Evolutionary conservation across 2,888 invertebrate genomes (phyloP).

Genomic region (Coremacera marginata): DNA sequence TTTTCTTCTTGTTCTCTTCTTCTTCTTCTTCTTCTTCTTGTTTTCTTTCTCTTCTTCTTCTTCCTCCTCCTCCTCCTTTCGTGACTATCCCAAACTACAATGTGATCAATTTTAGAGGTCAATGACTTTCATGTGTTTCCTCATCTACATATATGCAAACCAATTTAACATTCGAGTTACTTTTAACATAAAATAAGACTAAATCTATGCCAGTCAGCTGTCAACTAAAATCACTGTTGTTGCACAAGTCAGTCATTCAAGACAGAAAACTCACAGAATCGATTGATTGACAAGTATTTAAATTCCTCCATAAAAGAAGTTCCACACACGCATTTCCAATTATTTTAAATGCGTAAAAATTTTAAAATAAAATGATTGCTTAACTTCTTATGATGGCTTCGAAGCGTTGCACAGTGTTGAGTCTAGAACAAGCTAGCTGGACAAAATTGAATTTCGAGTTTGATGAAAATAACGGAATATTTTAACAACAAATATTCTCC

Average conservation of each 20-base stretch:
- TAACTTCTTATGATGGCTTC: neutral
- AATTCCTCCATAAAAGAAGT: slow-evolving; percentile 51
- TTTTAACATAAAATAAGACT: neutral
- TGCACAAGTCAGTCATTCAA: slow-evolving; percentile 48
- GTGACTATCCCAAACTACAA: too few species aligned
- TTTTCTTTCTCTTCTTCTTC: too few species aligned
- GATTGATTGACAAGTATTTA: slow-evolving; percentile 55
- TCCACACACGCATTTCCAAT: slow-evolving; percentile 57
- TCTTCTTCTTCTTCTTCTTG: too few species aligned
- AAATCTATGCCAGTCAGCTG: slow-evolving; percentile 53
- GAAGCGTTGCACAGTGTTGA: too few species aligned
- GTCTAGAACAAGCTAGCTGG: too few species aligned
- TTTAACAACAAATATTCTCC: too few species aligned
- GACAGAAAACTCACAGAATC: slow-evolving; percentile 50
- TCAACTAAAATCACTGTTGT: slow-evolving; percentile 52
- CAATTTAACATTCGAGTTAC: neutral
- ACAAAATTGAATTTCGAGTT: too few species aligned
- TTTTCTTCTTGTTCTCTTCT: too few species aligned
- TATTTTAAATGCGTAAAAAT: slow-evolving; percentile 46
- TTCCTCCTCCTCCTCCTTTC: too few species aligned
- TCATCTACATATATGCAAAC: neutral
- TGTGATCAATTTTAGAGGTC: too few species aligned
- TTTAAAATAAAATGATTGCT: neutral
- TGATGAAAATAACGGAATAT: too few species aligned
- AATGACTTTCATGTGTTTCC: too few species aligned